These are phyloP conservation scores for Pardalotus punctatus DNA, from an alignment of 2,113 vertebrate genomes.

Conservation along the genomic window DNA sequence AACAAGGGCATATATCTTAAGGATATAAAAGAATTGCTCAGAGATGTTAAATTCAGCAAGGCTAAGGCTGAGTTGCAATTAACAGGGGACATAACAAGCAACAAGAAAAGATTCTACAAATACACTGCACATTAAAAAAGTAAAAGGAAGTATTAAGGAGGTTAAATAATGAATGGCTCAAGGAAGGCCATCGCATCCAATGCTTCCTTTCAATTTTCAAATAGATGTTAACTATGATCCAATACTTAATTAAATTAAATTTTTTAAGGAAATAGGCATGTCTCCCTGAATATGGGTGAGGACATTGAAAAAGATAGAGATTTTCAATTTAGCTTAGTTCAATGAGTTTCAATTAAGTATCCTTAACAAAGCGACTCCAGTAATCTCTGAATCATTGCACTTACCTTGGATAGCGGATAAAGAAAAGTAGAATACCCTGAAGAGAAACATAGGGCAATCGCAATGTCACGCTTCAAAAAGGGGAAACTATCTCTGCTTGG, in stretches of 20 bases:
- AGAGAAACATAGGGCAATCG: neutral
- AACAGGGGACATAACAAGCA: neutral
- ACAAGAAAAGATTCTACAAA: neutral
- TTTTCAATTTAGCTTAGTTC: neutral
- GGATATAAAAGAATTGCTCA: neutral
- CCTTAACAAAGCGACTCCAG: neutral
- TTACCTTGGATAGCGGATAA: neutral
- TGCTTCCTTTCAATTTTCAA: neutral
- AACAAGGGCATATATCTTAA: neutral
- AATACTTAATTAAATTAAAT: neutral
- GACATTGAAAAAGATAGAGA: neutral
- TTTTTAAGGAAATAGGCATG: neutral
- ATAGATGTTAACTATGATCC: neutral
- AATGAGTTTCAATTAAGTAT: neutral
- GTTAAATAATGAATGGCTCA: neutral
- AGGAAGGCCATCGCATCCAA: neutral
- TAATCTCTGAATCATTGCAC: constrained; percentile 20
- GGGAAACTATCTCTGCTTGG: neutral
- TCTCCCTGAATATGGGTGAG: neutral
- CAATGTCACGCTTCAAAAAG: neutral
- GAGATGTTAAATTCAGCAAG: neutral
- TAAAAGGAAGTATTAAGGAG: neutral
- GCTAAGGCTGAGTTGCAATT: neutral
- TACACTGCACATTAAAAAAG: neutral
- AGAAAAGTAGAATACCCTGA: neutral